These are phyloP conservation scores for Musca domestica DNA, from an alignment of 1,140 invertebrate species.

Conservation along the genomic window DNA sequence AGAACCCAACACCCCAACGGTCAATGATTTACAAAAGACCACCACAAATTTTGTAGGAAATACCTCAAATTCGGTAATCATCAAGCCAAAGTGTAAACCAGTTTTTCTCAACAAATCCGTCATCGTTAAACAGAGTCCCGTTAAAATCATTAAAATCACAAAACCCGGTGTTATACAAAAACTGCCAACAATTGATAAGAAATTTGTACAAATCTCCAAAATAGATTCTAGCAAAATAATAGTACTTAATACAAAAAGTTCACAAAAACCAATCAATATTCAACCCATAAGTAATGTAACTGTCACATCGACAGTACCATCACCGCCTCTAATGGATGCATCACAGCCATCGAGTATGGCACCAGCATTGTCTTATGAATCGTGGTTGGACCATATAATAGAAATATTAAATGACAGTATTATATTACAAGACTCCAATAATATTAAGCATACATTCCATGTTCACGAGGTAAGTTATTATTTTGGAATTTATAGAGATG, in stretches of 20 bases:
- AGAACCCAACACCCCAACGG: too few relatives aligned
- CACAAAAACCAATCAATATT: not conserved
- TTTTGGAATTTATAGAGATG: too few relatives aligned
- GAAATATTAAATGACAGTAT: conserved; percentile 40
- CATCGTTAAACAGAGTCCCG: not conserved
- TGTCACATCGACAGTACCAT: not conserved
- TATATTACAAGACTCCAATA: conserved; percentile 23
- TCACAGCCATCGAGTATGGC: too few relatives aligned
- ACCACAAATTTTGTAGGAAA: not conserved
- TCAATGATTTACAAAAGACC: too few relatives aligned
- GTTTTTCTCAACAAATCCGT: not conserved
- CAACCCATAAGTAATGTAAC: not conserved
- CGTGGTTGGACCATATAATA: conserved; percentile 48
- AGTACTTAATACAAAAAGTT: not conserved
- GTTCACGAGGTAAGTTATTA: conserved; percentile 36
- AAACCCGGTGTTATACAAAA: conserved; percentile 12
- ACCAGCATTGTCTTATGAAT: conserved; percentile 38
- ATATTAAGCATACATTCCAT: conserved; percentile 37
- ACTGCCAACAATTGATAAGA: not conserved
- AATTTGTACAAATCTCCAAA: conserved; percentile 10
- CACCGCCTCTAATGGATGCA: not conserved
- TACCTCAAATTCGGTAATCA: not conserved
- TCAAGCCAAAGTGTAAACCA: not conserved
- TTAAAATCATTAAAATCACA: conserved; percentile 14
- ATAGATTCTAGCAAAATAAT: conserved; percentile 12